Evolutionary conservation across 30 jellyfish, hydroid and myxozoan species (phyloP).

Genomic region (Nemopilema nomurai): DNA sequence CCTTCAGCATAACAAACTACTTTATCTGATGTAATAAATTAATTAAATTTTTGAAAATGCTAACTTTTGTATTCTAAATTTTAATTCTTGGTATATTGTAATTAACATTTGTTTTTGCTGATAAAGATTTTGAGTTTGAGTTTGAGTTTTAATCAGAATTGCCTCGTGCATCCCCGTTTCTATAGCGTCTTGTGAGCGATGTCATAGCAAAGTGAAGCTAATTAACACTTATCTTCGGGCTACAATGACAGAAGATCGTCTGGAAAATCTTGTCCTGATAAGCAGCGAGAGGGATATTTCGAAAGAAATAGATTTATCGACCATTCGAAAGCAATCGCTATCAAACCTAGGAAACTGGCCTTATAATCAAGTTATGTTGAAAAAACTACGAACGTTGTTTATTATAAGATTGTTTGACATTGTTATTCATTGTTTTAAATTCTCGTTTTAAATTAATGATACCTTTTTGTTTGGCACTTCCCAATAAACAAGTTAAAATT

Average conservation of each 20-base stretch:
- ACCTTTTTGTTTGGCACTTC: too few relatives aligned
- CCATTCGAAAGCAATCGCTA: constrained; percentile 17
- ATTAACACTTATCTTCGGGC: constrained; percentile 25
- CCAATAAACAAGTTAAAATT: too few relatives aligned
- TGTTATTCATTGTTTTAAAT: too few relatives aligned
- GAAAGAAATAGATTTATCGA: constrained; percentile 12
- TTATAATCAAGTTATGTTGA: background rate
- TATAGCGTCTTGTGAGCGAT: background rate
- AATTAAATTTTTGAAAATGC: too few relatives aligned
- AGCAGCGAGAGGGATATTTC: constrained; percentile 28
- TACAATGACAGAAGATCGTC: constrained; percentile 11
- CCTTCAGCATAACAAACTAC: too few relatives aligned
- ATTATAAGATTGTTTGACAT: background rate
- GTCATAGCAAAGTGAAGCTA: constrained; percentile 16
- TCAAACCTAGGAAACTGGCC: constrained; percentile 16
- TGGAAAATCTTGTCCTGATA: constrained; percentile 18
- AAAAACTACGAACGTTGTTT: background rate
- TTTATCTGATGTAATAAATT: too few relatives aligned
- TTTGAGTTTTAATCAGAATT: background rate
- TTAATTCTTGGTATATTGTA: too few relatives aligned
- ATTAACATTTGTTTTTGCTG: too few relatives aligned
- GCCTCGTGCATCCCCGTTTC: background rate
- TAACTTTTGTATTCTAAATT: too few relatives aligned
- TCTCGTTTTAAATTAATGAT: too few relatives aligned
- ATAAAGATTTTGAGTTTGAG: too few relatives aligned